Evolutionary conservation across 2,113 vertebrate genomes (phyloP).

Genomic region (Callipepla californica): DNA sequence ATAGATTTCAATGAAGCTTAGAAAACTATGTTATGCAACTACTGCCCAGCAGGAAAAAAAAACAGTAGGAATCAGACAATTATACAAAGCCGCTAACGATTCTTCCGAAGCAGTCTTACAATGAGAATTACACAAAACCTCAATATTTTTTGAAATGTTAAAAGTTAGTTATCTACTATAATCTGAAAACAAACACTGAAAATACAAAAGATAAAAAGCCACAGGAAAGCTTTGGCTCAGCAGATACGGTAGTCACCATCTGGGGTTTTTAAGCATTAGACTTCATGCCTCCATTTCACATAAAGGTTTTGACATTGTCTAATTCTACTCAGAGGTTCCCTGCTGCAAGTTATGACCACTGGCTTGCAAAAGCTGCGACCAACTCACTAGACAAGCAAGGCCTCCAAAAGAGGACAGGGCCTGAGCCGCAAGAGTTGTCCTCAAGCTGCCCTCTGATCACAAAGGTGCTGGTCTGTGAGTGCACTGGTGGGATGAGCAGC

Average conservation of each 20-base stretch:
- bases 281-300: neutral
- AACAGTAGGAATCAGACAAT: neutral
- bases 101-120: neutral
- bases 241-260: neutral
- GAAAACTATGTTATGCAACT: neutral
- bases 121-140: neutral
- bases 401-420: neutral
- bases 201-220: neutral
- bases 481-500: fast-evolving
- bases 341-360: neutral
- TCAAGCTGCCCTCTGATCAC: neutral
- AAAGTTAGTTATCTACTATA: neutral
- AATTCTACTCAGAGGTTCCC: neutral
- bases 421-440: neutral
- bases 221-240: neutral
- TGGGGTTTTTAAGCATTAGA: neutral
- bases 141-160: neutral
- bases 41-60: neutral
- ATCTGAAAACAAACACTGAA: neutral
- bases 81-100: neutral
- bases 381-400: neutral
- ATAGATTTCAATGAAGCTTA: neutral
- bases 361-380: neutral
- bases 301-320: no score
- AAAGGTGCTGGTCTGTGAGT: fast-evolving